Base-by-base conservation (phyloP, 2,113 vertebrate species). In the Pampusana beccarii region DNA sequence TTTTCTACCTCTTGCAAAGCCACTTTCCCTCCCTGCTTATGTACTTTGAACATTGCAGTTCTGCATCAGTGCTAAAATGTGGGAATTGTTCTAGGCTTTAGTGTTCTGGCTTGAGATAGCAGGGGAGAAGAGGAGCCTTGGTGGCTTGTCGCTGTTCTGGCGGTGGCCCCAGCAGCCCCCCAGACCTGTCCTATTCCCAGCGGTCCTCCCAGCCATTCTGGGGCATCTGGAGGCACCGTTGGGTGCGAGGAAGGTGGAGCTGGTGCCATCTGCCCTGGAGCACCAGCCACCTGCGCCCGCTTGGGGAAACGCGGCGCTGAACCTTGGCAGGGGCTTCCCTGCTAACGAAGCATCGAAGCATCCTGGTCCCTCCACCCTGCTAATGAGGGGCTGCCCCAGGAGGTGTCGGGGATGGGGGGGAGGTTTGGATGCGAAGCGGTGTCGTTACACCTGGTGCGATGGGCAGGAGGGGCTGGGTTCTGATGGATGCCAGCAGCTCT, bases 181-280 rank as follows among this genome's bases (percentile, higher is more conserved):
- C 18, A 9, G 44, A 6, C 44, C 44, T 4, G 5, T 26, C 40
- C 64, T 42, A 2, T 57, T 80, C 81, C 79, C 92, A 61, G 46
- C 57, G 87, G 83, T 72, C 88, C 85, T 67, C 65, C 75, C 85
- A 51, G 92, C 38, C 60, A 5, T 38, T 50, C 3, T 46, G 83
- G 44, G 83, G 75, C 83, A 85, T 65, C 87, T 85, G 92, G 65
- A n/a, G 75, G 61, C 83, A 2, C 90, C 5, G 84, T 57, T 26
- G 93, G 93, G 61, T 1, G 1, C 1, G 5, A 81, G 90, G 80
- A 19, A 94, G 93, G 80, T 70, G 87, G 87, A 91, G 90, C 80
- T 65, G 90, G 80, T 81, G 84, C 92, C 90, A 93, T 92, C 90
- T 92, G 90, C 75, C 74, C 93, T 79, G 56, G 46, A 75, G 75